These are phyloP conservation scores for Pycnomerus fuliginosus DNA, from an alignment of 2,888 invertebrate species.

Conservation along the genomic window DNA sequence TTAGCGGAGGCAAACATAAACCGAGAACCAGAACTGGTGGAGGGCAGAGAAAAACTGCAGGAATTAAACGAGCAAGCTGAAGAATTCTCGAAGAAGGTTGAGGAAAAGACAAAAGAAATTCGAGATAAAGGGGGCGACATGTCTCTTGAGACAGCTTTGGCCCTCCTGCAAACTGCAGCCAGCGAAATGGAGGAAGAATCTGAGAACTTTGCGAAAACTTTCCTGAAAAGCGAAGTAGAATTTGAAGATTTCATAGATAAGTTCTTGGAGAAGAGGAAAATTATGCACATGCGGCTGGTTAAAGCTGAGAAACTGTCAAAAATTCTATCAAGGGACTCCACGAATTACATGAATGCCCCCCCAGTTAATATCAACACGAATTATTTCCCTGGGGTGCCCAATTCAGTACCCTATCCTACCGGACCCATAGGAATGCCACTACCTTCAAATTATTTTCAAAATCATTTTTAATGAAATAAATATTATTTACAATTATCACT, in stretches of 20 bases:
- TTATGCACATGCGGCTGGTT: constrained; percentile 80
- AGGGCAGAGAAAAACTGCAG: constrained; percentile 70
- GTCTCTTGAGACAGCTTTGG: constrained; percentile 83
- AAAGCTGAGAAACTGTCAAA: constrained; percentile 93
- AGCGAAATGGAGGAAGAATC: constrained; percentile 93
- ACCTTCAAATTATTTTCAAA: constrained; percentile 56
- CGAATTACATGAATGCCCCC: constrained; percentile 50
- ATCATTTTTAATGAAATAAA: constrained; percentile 45
- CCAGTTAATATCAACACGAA: constrained; percentile 46
- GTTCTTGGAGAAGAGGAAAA: constrained; percentile 73
- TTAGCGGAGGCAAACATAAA: constrained; percentile 89
- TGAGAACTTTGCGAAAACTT: constrained; percentile 78
- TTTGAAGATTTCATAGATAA: constrained; percentile 84
- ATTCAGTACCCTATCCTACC: constrained; percentile 64
- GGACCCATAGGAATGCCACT: constrained; percentile 78
- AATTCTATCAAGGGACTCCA: constrained; percentile 55
- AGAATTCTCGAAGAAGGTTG: constrained; percentile 66
- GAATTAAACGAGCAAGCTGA: constrained; percentile 69
- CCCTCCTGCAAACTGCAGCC: constrained; percentile 85
- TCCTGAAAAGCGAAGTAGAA: constrained; percentile 69
- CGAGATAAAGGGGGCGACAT: constrained; percentile 71
- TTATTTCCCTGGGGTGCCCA: constrained; percentile 54
- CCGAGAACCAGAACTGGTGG: constrained; percentile 79
- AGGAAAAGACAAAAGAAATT: constrained; percentile 73
- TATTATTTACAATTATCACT: too few relatives aligned